Evolutionary conservation across 2,888 invertebrate species (phyloP).

Genomic region (Alsophila aescularia): DNA sequence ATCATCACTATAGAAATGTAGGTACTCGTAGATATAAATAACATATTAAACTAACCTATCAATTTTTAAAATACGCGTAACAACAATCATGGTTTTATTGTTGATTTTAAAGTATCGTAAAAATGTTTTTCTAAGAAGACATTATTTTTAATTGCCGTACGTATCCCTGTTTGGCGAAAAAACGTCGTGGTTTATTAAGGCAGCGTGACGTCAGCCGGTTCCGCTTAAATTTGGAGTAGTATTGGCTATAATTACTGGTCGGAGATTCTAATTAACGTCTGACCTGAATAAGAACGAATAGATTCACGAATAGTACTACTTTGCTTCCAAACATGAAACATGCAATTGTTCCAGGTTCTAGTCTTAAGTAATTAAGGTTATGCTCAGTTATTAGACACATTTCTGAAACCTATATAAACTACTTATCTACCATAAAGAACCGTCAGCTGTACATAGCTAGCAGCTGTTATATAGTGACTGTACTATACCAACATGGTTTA

Average conservation of each 20-base stretch:
- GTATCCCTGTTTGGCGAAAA: not conserved
- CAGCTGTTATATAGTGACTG: too few species aligned
- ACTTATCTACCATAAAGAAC: too few species aligned
- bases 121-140: conserved; percentile 5
- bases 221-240: conserved; percentile 6
- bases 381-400: conserved; percentile 6
- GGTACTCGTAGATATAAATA: not conserved
- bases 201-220: conserved; percentile 11
- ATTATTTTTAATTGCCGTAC: not conserved
- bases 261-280: conserved; percentile 26
- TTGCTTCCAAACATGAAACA: conserved; percentile 1
- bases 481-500: conserved; percentile 7
- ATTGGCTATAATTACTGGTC: conserved; percentile 22
- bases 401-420: conserved; percentile 2
- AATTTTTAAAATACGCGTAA: not conserved
- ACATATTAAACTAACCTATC: not conserved
- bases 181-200: conserved; percentile 5
- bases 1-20: conserved; percentile 7
- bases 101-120: not conserved
- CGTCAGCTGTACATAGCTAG: too few species aligned
- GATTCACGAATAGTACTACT: conserved; percentile 18
- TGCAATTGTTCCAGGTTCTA: not conserved
- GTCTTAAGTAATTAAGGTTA: conserved; percentile 4
- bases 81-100: not conserved
- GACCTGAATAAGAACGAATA: conserved; percentile 23